Evolutionary conservation across 2,113 vertebrate species (phyloP), one percentile per base, ranked within the genome.

Genomic region (Bungarus multicinctus): DNA sequence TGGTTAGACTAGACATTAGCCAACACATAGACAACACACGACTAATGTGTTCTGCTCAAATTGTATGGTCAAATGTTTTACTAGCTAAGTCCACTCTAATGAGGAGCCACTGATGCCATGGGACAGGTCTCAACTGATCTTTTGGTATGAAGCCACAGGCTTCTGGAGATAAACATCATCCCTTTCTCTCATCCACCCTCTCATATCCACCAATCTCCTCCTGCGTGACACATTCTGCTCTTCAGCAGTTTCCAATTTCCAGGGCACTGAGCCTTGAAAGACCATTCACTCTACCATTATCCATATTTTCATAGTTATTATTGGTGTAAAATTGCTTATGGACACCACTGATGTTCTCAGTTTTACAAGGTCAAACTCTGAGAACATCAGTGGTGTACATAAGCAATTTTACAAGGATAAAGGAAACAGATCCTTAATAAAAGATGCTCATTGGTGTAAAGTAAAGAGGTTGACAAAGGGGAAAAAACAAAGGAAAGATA

Each of bases 281-380:
- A 16, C 27, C 5, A 4, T 45, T 50, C 57, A 11, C 16, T 23
- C 85, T 5, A 1, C n/a, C 50, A 39, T 20, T 11, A 16, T n/a
- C 12, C 58, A 69, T n/a, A 54, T 43, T 53, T 92, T 30, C 34
- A 69, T 6, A 54, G 43, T 74, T 43, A n/a, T 91, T 86, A 92
- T 88, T 88, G 88, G 47, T 30, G 58, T 54, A 88, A 92, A 69
- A 23, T 58, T 88, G 86, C 69, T 92, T 92, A 85, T n/a, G 10
- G 53, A 86, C 45, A 53, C 69, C 91, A 54, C 39, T 47, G 18
- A 5, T 39, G 30, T 86, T 87, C 55, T 60, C 58, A 54, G 58
- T 50, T 50, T 50, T 50, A 50, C 8, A 50, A 50, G 47, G 47
- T 50, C 47, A 50, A 50, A 9, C 47, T 50, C 47, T 50, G 47